phyloP scores from a whole-genome alignment of 2,113 vertebrate genomes.

The Zosterops japonicus region DNA sequence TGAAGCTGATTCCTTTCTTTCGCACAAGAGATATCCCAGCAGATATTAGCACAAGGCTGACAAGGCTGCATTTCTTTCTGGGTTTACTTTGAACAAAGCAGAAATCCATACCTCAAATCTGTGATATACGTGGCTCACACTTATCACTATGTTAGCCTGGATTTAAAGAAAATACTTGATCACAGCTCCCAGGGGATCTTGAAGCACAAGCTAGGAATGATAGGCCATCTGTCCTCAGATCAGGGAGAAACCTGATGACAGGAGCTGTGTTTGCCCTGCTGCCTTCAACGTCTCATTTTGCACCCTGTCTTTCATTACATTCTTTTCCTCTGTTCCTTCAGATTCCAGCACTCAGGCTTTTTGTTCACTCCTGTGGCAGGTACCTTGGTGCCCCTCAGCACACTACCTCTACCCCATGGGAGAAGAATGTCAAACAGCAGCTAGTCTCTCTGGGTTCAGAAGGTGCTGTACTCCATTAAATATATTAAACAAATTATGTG shows the following conservation, averaged over 20 bases:
- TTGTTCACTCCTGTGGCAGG: background rate
- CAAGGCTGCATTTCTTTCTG: conserved; percentile 4
- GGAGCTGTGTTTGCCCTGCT: background rate
- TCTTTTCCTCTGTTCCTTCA: conserved; percentile 1
- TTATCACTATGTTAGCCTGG: background rate
- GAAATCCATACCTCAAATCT: background rate
- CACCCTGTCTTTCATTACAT: background rate
- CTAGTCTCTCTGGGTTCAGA: background rate
- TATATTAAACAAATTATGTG: background rate
- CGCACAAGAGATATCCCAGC: background rate
- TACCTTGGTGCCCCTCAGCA: background rate
- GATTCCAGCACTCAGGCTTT: background rate
- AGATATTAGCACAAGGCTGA: background rate
- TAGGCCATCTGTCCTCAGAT: background rate
- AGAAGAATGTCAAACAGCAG: background rate
- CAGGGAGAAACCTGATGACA: conserved; percentile 13
- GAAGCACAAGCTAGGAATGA: background rate
- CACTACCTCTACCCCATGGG: background rate
- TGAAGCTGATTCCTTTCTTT: background rate
- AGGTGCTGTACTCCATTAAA: background rate
- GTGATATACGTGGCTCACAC: background rate
- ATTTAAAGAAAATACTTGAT: conserved; percentile 44
- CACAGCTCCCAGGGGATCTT: background rate
- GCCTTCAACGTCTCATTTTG: background rate
- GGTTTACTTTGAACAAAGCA: background rate